These are phyloP conservation scores for Copsychus sechellarum DNA, from an alignment of 2,113 vertebrate species.

Conservation along the genomic window DNA sequence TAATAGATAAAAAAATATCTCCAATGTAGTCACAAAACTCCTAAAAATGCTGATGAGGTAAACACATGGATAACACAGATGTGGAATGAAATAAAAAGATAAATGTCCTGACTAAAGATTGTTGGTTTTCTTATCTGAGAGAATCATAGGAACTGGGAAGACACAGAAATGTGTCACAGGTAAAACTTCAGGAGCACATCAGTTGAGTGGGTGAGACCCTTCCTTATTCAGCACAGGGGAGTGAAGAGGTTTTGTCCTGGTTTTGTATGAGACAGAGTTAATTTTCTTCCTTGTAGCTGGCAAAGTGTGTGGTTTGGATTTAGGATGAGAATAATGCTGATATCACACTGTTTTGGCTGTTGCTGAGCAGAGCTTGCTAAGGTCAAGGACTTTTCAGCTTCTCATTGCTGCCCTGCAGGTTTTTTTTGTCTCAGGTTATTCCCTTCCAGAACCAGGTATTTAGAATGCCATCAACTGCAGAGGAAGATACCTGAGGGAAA, in stretches of 20 bases:
- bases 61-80: not conserved
- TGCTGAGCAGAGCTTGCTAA: not conserved
- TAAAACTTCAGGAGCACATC: not conserved
- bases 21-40: not conserved
- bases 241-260: not conserved
- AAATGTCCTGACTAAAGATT: not conserved
- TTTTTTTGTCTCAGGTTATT: not conserved
- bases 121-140: not conserved
- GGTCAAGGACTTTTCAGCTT: not conserved
- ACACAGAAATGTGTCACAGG: not conserved
- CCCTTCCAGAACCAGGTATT: not conserved
- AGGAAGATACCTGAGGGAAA: not conserved
- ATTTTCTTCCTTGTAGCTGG: not conserved
- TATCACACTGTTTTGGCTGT: not conserved
- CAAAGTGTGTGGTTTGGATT: not conserved
- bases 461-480: not conserved
- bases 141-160: not conserved
- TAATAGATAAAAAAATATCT: not conserved
- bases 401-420: not conserved
- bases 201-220: not conserved
- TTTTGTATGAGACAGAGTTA: not conserved
- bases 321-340: not conserved
- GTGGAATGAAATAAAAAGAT: not conserved
- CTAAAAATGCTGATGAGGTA: not conserved
- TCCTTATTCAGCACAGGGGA: not conserved